Evolutionary conservation across 2,888 invertebrate genomes (phyloP).

Genomic region (Adelognathus sp.): DNA sequence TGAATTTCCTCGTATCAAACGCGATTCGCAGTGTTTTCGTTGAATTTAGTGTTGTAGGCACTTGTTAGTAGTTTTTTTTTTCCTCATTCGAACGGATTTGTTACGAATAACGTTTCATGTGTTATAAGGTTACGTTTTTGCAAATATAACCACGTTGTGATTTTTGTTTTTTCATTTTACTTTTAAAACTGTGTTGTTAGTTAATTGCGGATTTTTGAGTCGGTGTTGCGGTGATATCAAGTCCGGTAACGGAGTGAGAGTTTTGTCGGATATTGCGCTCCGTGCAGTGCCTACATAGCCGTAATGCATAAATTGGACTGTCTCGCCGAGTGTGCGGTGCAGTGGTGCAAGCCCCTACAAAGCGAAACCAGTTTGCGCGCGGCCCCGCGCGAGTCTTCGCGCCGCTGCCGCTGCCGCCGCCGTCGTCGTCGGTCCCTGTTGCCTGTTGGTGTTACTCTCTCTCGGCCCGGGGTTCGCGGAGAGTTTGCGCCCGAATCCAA

Average conservation of each 20-base stretch:
- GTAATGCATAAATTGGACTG: constrained; percentile 81
- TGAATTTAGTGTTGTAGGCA: constrained; percentile 77
- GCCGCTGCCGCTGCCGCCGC: constrained; percentile 14
- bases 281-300: constrained; percentile 81
- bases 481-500: constrained; percentile 76
- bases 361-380: constrained; percentile 80
- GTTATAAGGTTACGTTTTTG: no score
- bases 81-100: constrained; percentile 9
- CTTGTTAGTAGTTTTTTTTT: constrained; percentile 69
- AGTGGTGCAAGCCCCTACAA: constrained; percentile 79
- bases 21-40: constrained; percentile 55
- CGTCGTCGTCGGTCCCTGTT: neutral
- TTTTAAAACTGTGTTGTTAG: neutral
- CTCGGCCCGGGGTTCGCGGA: constrained; percentile 33
- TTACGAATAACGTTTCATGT: constrained; percentile 5
- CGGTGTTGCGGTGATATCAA: constrained; percentile 49
- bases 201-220: constrained; percentile 52
- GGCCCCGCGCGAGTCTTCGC: constrained; percentile 60
- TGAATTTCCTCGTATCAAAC: constrained; percentile 26
- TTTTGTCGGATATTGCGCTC: constrained; percentile 66
- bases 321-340: constrained; percentile 78
- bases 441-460: no score
- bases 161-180: no score
- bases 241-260: constrained; percentile 62
- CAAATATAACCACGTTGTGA: no score